Base-by-base conservation (phyloP, 2,888 invertebrate genomes). In the Agrotis puta region DNA sequence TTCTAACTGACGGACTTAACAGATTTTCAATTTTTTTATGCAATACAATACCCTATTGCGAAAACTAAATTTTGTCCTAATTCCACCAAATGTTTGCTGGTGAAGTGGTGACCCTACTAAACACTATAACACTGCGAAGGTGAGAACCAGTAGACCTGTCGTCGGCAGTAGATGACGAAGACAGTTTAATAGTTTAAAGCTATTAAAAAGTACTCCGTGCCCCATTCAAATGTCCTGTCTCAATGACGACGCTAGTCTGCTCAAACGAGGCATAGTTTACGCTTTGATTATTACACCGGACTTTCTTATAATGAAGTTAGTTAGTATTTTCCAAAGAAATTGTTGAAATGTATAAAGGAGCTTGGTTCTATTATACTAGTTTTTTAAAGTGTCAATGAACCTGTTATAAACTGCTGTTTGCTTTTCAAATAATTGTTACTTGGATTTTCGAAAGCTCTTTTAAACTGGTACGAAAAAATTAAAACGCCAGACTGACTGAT, bases 101-200 rank as follows among this genome's bases (percentile, higher is more conserved):
- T 0, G 53, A 58, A 20, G 3, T 56, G 56, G 81, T 27, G 2
- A 20, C 59, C 81, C 81, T 84, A 84, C 69, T 13, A 57, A 68
- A 48, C 58, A 63, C 22, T 51, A 24, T 76, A 67, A 48, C 68
- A 70, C 58, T 65, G 73, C 71, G 77, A 84, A 85, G 74, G 64
- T 81, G 77, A 77, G 76, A 77, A 81, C 68, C 67, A 69, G 74
- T 59, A 72, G 74, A 81, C 79, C 79, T 74, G 72, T 79, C 63
- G 61, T 64, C 80, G 64, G 50, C 74, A 80, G 76, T 73, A 56
- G 81, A 82, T 83, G 79, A 82, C 73, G 82, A 71, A 83, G 88
- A 88, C 90, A 88, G 84, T 85, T 88, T 88, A 90, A 90, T 90
- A 88, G 90, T 78, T 39, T 78, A 59, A 67, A 81, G 82, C 82